These are phyloP conservation scores for Bilobella aurantiaca DNA, from an alignment of 1,140 invertebrate species.

Conservation along the genomic window DNA sequence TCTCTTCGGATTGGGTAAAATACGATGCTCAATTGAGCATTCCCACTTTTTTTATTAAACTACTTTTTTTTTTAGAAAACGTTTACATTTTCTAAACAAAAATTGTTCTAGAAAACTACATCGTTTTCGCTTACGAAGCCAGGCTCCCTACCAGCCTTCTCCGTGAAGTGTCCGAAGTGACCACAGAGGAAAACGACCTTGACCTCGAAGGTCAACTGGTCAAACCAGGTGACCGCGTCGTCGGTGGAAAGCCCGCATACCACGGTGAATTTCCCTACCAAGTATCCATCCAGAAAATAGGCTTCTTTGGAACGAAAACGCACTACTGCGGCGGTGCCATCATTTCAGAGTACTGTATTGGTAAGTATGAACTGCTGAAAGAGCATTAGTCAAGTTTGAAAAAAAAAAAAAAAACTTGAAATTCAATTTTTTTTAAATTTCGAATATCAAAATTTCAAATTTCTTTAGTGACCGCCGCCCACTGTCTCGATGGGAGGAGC, in stretches of 20 bases:
- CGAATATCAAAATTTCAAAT: background rate
- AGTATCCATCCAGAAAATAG: conserved; percentile 31
- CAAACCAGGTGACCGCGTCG: conserved; percentile 17
- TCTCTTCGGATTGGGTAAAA: conserved; percentile 22
- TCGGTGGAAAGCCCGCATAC: conserved; percentile 28
- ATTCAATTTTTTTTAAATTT: no score
- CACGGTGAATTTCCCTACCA: conserved; percentile 34
- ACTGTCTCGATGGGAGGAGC: conserved; percentile 30
- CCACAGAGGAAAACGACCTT: background rate
- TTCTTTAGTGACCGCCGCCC: conserved; percentile 19
- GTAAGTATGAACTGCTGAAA: background rate
- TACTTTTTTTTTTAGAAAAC: conserved; percentile 1
- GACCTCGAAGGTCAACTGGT: conserved; percentile 6
- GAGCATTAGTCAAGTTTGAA: background rate
- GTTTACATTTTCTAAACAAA: no score
- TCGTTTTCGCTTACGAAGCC: no score
- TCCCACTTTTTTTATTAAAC: background rate
- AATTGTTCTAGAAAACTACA: background rate
- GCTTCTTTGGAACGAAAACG: conserved; percentile 28
- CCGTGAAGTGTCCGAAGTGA: conserved; percentile 4
- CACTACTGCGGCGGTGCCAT: conserved; percentile 28
- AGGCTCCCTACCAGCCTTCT: no score
- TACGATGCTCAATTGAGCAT: background rate
- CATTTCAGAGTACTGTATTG: conserved; percentile 11
- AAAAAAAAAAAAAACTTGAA: no score